Conservation (phyloP, 2,113 vertebrate genomes). For the Ictalurus punctatus region DNA sequence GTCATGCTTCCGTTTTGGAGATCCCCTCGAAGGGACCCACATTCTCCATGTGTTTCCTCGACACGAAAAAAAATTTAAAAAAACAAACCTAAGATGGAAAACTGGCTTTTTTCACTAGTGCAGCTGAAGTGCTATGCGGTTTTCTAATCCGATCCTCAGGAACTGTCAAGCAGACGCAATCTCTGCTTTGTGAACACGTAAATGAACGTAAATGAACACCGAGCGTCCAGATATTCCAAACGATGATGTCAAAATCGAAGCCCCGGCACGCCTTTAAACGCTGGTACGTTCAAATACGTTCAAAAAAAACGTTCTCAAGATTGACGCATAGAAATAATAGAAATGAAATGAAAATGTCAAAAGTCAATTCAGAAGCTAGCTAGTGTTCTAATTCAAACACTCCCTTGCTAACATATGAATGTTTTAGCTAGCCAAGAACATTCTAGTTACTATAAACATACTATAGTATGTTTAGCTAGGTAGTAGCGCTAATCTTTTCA, state of each 20-base stretch:
- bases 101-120: neutral
- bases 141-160: constrained; percentile 3
- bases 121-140: neutral
- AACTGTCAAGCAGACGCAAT: neutral
- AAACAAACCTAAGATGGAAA: neutral
- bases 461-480: neutral
- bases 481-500: neutral
- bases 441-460: neutral
- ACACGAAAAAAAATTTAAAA: too few species aligned
- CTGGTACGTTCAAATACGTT: neutral
- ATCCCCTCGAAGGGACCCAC: neutral
- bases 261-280: neutral
- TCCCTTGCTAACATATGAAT: neutral
- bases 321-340: neutral
- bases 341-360: neutral
- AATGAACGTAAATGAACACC: neutral
- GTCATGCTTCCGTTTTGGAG: neutral
- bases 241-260: neutral
- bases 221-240: neutral
- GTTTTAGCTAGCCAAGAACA: neutral
- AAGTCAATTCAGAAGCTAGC: neutral
- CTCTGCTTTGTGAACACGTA: neutral
- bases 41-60: constrained; percentile 24
- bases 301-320: neutral
- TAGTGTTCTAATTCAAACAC: neutral